Evolutionary conservation across 1,140 invertebrate genomes (phyloP), one percentile per base, ranked within the genome.

Genomic region (Drosophila tsacasi): DNA sequence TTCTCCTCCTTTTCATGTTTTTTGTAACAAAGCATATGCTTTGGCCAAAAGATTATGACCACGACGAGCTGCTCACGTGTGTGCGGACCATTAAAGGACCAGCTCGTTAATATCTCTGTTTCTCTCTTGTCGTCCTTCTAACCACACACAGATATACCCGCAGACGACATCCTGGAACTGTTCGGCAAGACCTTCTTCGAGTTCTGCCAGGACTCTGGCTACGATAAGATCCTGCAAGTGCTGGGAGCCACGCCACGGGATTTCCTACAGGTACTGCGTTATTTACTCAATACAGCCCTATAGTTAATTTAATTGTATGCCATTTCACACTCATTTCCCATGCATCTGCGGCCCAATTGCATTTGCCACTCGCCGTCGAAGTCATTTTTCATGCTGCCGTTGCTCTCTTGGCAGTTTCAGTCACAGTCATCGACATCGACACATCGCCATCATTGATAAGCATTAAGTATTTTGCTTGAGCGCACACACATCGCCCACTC

Each of bases 131-230:
- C 30, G 5, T 44, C 40, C 54, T 23, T 21, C 8, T 7, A 21
- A n/a, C 42, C 30, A 21, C 9, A 10, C 19, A 37, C 58, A 99
- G 98, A 98, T 85, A 97, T 98, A 65, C 97, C 97, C 19, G 97
- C 98, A 7, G 96, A 97, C 85, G 95, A 96, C 37, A 98, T 99
- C 83, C 94, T 99, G 63, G 98, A 99, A 94, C 93, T 98, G 13
- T 99, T 99, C 91, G 98, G 98, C 1, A 97, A 97, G 90, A 98
- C 97, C 92, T 98, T 98, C 93, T 98, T 98, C 90, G 97, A 98
- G 93, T 98, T 98, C 91, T 98, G 97, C 81, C 97, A 98, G 93
- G 97, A 98, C 92, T 98, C 97, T 19, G 97, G 97, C 25, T 98
- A 98, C 91, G 97, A 98, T 89, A 97, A 97, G 93, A 98, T 98